Base-by-base conservation (phyloP, 1,140 invertebrate genomes). In the Antheraea mylitta region DNA sequence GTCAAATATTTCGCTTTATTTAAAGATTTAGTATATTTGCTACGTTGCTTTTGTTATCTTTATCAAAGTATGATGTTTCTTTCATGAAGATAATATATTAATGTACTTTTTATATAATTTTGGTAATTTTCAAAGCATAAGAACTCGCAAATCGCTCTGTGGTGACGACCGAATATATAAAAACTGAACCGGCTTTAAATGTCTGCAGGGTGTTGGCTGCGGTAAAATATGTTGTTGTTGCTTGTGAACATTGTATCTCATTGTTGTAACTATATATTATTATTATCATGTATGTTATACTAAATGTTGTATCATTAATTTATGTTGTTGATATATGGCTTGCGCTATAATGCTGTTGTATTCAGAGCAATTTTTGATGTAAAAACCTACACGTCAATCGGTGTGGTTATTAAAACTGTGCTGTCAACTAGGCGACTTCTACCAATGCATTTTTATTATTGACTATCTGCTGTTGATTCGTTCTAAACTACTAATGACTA, bases 201-300 rank as follows among this genome's bases (percentile, higher is more conserved):
- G 87, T 91, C 79, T 90, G 87, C 89, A 91, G 89, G 86, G 89
- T 91, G 89, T 91, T 91, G 89, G 89, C 89, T 91, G 89, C 84
- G 81, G 71, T 72, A 72, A 45, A 63, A 76, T 80, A 30, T 30
- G 22, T 58, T 71, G 69, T 69, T 77, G 72, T 75, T 73, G 67
- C 71, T 78, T 75, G 10, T 16, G 4, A 70, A 69, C 60, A 66
- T 71, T 71, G 71, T 73, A 72, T 68, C 60, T 61, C 30, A 22
- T 61, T 61, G 60, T 60, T 60, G 59, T 61, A 30, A 36, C 22
- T 61, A 61, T 53, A 13, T 53, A 53, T n/a, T 53, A 42, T 42
- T 11, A 42, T 42, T 42, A 42, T 42, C 11, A 42, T 72, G 22
- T 72, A 45, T 38, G n/a, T 64, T 36, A 19, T 75, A 59, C 69